phyloP scores from a whole-genome alignment of 2,888 invertebrate species.

The Ptychoptera contaminata region DNA sequence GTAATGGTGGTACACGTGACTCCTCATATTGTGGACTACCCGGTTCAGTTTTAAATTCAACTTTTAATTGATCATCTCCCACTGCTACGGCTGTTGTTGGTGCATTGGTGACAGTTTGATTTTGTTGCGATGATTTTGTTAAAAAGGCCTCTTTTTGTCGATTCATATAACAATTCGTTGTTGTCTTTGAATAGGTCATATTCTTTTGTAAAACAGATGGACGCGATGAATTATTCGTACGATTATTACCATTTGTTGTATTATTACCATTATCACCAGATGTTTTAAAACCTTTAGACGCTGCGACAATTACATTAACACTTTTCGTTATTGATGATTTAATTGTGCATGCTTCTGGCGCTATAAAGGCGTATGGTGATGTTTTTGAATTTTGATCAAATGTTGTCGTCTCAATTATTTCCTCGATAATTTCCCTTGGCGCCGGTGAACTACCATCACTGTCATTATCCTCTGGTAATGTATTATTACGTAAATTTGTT shows the following conservation, averaged over 20 bases:
- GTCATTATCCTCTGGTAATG: conserved; percentile 15
- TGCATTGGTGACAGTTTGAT: too few species aligned
- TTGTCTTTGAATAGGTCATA: neutral
- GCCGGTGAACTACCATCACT: conserved; percentile 15
- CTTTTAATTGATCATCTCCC: neutral
- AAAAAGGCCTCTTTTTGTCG: neutral
- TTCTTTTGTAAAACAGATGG: conserved; percentile 3
- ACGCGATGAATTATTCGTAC: neutral
- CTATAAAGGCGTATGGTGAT: conserved; percentile 27
- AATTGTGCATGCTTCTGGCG: conserved; percentile 27
- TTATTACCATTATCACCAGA: conserved; percentile 21
- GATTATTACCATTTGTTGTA: conserved; percentile 17
- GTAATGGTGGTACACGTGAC: conserved; percentile 14
- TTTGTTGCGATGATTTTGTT: neutral
- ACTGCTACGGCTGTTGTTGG: conserved; percentile 5
- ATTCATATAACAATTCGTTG: neutral
- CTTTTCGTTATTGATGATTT: conserved; percentile 30
- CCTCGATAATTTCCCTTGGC: conserved; percentile 7
- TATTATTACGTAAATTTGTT: conserved; percentile 27
- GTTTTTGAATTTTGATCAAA: conserved; percentile 18
- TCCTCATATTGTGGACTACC: conserved; percentile 12
- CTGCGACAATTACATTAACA: conserved; percentile 25
- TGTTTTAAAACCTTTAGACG: conserved; percentile 1
- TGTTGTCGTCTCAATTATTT: neutral
- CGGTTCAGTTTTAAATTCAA: conserved; percentile 10